Evolutionary conservation across 1,140 invertebrate species (phyloP).

Genomic region (Hyles vespertilio): DNA sequence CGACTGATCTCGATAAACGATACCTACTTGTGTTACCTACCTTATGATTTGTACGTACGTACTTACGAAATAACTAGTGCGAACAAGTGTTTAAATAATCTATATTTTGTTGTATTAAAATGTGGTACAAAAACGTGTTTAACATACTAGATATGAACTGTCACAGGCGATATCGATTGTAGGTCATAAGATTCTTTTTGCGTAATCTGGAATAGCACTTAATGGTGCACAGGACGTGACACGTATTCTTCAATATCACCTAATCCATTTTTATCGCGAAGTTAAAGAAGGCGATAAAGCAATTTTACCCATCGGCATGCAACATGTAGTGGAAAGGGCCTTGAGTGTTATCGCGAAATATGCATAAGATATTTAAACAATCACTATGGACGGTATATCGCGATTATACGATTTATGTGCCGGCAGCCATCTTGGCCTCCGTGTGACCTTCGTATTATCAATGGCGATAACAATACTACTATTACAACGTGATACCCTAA

Average conservation of each 20-base stretch:
- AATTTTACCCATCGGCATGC: constrained; percentile 19
- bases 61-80: too few species aligned
- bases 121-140: too few species aligned
- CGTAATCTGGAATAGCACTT: too few species aligned
- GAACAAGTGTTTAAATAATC: too few species aligned
- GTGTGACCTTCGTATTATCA: constrained; percentile 58
- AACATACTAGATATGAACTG: too few species aligned
- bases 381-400: constrained; percentile 17
- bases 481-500: constrained; percentile 63
- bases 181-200: too few species aligned
- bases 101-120: too few species aligned
- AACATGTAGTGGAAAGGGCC: constrained; percentile 41
- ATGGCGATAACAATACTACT: constrained; percentile 63
- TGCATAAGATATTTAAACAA: constrained; percentile 37
- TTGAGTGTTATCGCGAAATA: constrained; percentile 51
- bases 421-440: constrained; percentile 41
- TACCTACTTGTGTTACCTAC: background rate
- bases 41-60: too few species aligned
- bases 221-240: too few species aligned
- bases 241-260: too few species aligned
- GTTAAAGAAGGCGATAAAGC: constrained; percentile 19
- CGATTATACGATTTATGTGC: constrained; percentile 3
- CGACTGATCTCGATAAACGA: constrained; percentile 16
- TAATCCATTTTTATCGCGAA: constrained; percentile 1
- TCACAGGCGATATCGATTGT: too few species aligned